Conservation (phyloP, 2,113 vertebrate genomes). For the Perca schrenkii region DNA sequence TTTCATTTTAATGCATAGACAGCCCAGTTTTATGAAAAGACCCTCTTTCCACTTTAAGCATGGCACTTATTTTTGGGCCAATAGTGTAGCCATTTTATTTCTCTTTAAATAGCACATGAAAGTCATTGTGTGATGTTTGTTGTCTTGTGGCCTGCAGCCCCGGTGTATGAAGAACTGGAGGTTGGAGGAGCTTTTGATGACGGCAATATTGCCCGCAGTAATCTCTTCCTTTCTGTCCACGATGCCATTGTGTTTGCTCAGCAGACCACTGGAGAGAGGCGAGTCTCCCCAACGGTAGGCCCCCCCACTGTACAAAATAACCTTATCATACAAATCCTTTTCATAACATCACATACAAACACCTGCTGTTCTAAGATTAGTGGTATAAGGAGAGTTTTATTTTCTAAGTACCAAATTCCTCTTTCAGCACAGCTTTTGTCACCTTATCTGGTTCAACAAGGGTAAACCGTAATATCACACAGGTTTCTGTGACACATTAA, state of each 20-base stretch:
- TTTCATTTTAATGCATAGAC: too few relatives aligned
- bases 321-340: constrained; percentile 43
- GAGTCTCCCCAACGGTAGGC: constrained; percentile 55
- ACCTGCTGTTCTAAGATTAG: constrained; percentile 26
- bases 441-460: constrained; percentile 52
- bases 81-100: neutral
- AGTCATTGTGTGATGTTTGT: constrained; percentile 24
- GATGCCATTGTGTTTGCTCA: constrained; percentile 90
- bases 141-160: constrained; percentile 81
- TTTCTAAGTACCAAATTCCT: constrained; percentile 32
- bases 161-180: constrained; percentile 92
- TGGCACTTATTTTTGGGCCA: too few relatives aligned
- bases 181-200: constrained; percentile 91
- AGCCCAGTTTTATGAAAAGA: too few relatives aligned
- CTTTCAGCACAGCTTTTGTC: constrained; percentile 21
- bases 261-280: constrained; percentile 56
- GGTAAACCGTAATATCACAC: constrained; percentile 55
- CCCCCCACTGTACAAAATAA: constrained; percentile 17
- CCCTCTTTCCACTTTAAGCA: too few relatives aligned
- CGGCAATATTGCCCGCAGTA: constrained; percentile 82
- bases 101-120: neutral
- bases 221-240: constrained; percentile 91
- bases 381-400: constrained; percentile 3
- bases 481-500: constrained; percentile 30
- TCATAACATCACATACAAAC: constrained; percentile 40